Conservation (phyloP, 2,113 vertebrate genomes). For the Clinocottus analis region DNA sequence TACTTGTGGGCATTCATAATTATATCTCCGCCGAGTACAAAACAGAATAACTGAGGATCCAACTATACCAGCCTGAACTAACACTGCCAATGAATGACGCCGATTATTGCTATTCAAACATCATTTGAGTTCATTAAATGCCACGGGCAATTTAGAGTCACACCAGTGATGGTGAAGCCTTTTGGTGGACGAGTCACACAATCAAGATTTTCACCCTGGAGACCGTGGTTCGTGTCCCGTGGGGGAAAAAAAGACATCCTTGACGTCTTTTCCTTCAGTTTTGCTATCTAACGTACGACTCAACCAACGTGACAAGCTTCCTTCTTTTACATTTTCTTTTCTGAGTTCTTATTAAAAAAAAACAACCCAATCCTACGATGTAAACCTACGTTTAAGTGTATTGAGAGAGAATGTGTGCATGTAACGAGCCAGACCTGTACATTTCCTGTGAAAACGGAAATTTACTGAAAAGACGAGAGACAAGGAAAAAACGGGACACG, state of each 20-base stretch:
- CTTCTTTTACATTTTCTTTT: too few species aligned
- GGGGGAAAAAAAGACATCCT: not conserved
- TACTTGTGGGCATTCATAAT: constrained; percentile 20
- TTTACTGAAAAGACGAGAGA: not conserved
- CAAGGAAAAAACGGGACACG: too few species aligned
- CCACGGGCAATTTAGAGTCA: not conserved
- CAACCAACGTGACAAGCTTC: too few species aligned
- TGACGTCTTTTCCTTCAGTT: not conserved
- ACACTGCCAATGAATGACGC: not conserved
- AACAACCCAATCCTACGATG: not conserved
- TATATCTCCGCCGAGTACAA: constrained; percentile 6
- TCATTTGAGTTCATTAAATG: not conserved
- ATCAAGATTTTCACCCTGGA: not conserved
- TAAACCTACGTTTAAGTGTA: not conserved
- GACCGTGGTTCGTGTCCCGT: not conserved
- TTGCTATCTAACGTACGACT: not conserved
- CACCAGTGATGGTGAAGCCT: not conserved
- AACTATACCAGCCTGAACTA: not conserved
- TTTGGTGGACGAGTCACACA: not conserved
- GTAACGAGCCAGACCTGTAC: not conserved
- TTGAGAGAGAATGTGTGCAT: not conserved
- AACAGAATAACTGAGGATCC: not conserved
- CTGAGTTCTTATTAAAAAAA: not conserved
- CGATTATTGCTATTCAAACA: not conserved
- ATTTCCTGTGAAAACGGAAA: too few species aligned